phyloP scores from a whole-genome alignment of 2,888 invertebrate species.

The Brachyptera putata region DNA sequence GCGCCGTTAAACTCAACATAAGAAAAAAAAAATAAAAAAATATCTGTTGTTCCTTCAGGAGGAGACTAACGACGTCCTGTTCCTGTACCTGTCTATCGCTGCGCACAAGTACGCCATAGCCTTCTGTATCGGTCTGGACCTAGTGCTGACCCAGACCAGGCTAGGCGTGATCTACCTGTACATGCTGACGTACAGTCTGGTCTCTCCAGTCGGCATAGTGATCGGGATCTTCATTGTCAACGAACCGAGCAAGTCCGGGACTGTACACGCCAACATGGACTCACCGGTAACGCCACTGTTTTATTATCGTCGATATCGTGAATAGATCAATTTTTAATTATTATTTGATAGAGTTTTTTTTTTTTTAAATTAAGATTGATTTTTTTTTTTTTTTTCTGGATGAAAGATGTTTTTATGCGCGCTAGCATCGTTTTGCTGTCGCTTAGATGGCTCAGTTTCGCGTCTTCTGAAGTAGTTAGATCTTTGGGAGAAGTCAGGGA shows the following conservation, averaged over 20 bases:
- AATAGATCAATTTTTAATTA: too few relatives aligned
- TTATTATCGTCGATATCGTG: neutral
- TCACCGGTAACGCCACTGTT: conserved; percentile 8
- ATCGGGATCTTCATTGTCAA: conserved; percentile 43
- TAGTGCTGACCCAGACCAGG: conserved; percentile 36
- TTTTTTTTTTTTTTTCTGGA: too few relatives aligned
- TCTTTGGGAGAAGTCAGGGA: too few relatives aligned
- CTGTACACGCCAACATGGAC: conserved; percentile 3
- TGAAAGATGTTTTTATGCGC: too few relatives aligned
- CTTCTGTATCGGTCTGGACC: conserved; percentile 41
- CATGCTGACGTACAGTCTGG: conserved; percentile 42
- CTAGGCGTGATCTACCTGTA: conserved; percentile 42
- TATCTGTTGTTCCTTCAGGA: too few relatives aligned
- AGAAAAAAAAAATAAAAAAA: too few relatives aligned
- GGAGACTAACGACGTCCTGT: neutral
- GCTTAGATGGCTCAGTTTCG: too few relatives aligned
- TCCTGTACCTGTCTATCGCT: conserved; percentile 38
- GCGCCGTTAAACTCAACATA: too few relatives aligned
- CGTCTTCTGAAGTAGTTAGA: too few relatives aligned
- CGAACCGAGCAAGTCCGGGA: conserved; percentile 22
- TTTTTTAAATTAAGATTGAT: too few relatives aligned
- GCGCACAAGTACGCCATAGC: conserved; percentile 41
- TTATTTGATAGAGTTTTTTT: neutral
- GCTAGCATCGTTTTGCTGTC: too few relatives aligned
- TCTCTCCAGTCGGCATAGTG: conserved; percentile 47